Evolutionary conservation across 2,888 invertebrate species (phyloP), one percentile per base, ranked within the genome.

Genomic region (Clostera curtula): DNA sequence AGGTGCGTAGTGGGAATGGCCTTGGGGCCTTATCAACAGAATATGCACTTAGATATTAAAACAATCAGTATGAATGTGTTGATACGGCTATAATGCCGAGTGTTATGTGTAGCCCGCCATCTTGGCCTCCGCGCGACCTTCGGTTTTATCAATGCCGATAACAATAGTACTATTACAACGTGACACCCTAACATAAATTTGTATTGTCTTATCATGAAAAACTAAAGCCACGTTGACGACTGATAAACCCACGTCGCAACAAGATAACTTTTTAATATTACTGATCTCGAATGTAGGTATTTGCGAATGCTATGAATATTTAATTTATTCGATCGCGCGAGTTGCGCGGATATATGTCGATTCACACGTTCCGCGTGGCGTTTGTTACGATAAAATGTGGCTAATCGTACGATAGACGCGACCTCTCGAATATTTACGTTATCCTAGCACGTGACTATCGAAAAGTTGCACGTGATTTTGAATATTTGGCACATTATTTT

Each of bases 121-220:
- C 58, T 58, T 62, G 66, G 71, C 69, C 70, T 64, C 70, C 56
- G 53, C 43, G 52, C 49, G 73, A 59, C 79, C 73, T 76, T 72
- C 68, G 59, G n/a, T 44, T 59, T 70, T 74, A 73, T 76, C 72
- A 73, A 71, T 70, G 63, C 56, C 62, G 82, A 79, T 79, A 79
- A 80, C 70, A 67, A 63, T 65, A 66, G 64, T 69, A 69, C 64
- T 65, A 67, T 63, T 67, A 67, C 63, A 65, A 68, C 65, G 64
- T 74, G 76, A 72, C 74, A 82, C 68, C 74, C 65, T 80, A 72
- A 77, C 77, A 82, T 77, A 80, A 73, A 77, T 82, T 75, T 70
- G 68, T 72, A 74, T 71, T 72, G 71, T 74, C 70, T 80, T 80
- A 80, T 83, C 82, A 62, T 49, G 49, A 65, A 66, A 66, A 58